Evolutionary conservation across 2,888 invertebrate genomes (phyloP).

Genomic region (Hirtodrosophila alboralis): DNA sequence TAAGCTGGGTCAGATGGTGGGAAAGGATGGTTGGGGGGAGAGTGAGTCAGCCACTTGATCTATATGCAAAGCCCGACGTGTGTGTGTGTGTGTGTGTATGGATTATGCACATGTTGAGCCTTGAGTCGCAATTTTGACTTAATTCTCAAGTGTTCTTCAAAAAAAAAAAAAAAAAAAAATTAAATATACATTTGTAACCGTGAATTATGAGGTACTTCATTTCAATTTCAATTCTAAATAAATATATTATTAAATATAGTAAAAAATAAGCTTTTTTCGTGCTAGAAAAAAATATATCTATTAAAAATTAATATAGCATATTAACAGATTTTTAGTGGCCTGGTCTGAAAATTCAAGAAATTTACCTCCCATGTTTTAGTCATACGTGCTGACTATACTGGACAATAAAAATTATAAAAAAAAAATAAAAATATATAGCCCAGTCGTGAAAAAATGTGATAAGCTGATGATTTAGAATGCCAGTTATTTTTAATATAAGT

Average conservation of each 20-base stretch:
- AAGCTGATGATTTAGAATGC: too few species aligned
- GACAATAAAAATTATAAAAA: too few species aligned
- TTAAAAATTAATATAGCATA: background rate
- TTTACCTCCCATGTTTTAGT: too few species aligned
- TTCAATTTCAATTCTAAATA: constrained; percentile 20
- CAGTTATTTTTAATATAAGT: too few species aligned
- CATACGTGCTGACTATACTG: too few species aligned
- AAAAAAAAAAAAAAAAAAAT: too few species aligned
- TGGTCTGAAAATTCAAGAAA: too few species aligned
- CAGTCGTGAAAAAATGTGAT: too few species aligned
- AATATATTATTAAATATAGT: constrained; percentile 20
- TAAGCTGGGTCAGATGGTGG: constrained; percentile 55
- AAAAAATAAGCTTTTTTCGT: constrained; percentile 35
- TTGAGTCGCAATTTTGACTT: constrained; percentile 27
- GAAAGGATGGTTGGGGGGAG: background rate
- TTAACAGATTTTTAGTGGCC: too few species aligned
- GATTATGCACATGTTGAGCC: constrained; percentile 72
- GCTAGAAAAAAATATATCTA: background rate
- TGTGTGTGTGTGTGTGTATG: constrained; percentile 10
- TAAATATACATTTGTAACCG: constrained; percentile 62
- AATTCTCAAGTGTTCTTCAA: constrained; percentile 34
- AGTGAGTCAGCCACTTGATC: constrained; percentile 52
- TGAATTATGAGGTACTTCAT: constrained; percentile 46
- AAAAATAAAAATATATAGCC: too few species aligned
- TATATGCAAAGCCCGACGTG: constrained; percentile 57